A percentile compares a stretch with the other conserved stretches of the same genome.
Evolutionary conservation across 2,888 invertebrate genomes (phyloP).

Genomic region (Perithous albicinctus): DNA sequence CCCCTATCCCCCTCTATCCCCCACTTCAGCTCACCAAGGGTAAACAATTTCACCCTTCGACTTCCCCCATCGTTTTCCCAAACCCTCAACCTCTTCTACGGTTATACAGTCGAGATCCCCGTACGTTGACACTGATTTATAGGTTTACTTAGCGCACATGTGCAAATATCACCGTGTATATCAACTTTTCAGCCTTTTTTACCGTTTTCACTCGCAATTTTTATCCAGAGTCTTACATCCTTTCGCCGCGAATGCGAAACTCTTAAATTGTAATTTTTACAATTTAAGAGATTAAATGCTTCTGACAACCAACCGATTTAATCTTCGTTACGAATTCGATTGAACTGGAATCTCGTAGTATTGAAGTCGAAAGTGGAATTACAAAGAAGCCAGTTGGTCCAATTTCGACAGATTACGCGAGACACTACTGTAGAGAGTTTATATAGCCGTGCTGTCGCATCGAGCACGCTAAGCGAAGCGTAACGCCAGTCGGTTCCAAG

Average conservation of each 20-base stretch:
- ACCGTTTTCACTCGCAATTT: no score
- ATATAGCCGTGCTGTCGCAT: conserved; percentile 2
- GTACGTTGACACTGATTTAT: conserved; percentile 20
- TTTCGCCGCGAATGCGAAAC: no score
- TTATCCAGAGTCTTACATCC: no score
- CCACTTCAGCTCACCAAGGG: conserved; percentile 54
- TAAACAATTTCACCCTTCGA: conserved; percentile 66
- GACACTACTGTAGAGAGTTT: conserved; percentile 38
- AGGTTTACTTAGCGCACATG: conserved; percentile 17
- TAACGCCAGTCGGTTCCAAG: conserved; percentile 35
- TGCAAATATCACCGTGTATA: conserved; percentile 13
- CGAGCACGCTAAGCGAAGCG: conserved; percentile 43
- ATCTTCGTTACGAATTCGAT: no score
- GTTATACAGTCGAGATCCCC: conserved; percentile 1
- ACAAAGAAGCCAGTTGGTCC: neutral
- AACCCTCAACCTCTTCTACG: conserved; percentile 23
- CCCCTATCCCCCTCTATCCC: conserved; percentile 59
- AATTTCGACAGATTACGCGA: neutral
- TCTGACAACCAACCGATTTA: no score
- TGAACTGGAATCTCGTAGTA: no score
- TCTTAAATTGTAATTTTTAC: no score
- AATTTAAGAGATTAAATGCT: no score
- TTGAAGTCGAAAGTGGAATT: neutral
- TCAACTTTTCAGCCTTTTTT: no score
- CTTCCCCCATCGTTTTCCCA: conserved; percentile 44